Evolutionary conservation across 2,797 vertebrate species (phyloP).

Genomic region (Phoeniculus purpureus): DNA sequence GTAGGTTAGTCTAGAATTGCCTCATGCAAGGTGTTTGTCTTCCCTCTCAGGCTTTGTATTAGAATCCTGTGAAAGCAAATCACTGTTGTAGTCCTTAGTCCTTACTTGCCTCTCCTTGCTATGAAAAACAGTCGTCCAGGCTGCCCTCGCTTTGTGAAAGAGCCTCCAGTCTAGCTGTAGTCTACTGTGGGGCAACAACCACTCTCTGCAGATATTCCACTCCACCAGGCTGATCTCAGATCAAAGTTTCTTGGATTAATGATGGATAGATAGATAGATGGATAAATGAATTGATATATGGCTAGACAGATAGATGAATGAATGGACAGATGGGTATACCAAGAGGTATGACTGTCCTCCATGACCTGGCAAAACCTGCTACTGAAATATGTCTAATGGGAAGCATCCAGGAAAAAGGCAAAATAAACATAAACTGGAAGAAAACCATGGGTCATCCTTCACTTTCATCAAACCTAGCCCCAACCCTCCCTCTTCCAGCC

Average conservation of each 20-base stretch:
- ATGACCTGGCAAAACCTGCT: background rate
- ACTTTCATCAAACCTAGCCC: background rate
- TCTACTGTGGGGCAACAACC: background rate
- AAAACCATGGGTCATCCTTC: background rate
- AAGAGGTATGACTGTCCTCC: background rate
- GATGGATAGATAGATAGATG: background rate
- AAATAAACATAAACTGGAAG: background rate
- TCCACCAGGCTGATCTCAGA: background rate
- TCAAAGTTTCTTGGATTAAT: background rate
- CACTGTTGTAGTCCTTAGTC: background rate
- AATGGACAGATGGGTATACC: background rate
- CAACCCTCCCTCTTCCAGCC: background rate
- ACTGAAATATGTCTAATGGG: background rate
- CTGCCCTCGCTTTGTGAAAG: accelerated
- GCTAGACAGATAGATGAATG: background rate
- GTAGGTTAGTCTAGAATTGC: background rate
- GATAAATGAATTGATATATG: background rate
- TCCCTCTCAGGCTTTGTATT: background rate
- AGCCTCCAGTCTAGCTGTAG: background rate
- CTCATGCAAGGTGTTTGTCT: background rate
- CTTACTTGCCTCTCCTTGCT: background rate
- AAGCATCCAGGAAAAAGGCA: background rate
- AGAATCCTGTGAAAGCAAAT: background rate
- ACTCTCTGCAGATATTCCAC: background rate
- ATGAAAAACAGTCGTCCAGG: background rate